Conservation (phyloP, 1,140 invertebrate species). For the Papilio xuthus region DNA sequence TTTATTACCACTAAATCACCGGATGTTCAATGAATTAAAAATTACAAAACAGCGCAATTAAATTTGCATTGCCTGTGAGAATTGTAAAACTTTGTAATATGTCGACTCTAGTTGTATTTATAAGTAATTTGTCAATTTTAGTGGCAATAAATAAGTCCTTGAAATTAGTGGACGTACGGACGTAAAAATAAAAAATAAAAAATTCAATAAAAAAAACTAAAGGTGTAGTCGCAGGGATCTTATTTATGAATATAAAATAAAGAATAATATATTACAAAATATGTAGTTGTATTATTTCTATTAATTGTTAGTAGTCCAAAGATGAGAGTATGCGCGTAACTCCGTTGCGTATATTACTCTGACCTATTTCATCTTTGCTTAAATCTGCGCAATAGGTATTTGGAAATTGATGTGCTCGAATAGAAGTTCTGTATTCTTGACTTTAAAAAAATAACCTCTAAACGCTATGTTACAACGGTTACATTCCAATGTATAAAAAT, state of each 20-base stretch:
- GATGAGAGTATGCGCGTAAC: too few relatives aligned
- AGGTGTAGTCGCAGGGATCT: neutral
- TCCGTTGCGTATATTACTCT: too few relatives aligned
- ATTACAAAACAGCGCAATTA: slow-evolving; percentile 23
- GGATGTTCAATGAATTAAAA: slow-evolving; percentile 19
- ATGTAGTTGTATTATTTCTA: too few relatives aligned
- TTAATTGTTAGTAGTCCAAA: too few relatives aligned
- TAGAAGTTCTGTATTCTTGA: too few relatives aligned
- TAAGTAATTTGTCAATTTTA: slow-evolving; percentile 6
- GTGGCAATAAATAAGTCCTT: neutral
- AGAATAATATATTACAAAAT: neutral
- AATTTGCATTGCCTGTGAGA: slow-evolving; percentile 11
- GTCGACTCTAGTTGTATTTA: neutral
- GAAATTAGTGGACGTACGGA: neutral
- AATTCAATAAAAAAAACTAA: neutral
- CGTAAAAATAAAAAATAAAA: neutral
- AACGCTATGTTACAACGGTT: neutral
- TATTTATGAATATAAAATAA: neutral
- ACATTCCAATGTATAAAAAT: neutral
- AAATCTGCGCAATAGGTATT: too few relatives aligned
- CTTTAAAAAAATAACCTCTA: too few relatives aligned
- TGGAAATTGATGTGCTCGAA: too few relatives aligned
- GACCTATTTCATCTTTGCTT: too few relatives aligned
- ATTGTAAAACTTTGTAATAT: neutral
- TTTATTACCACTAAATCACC: slow-evolving; percentile 30